Base-by-base conservation (phyloP, 2,113 vertebrate genomes). In the Petrocephalus microphthalmus region DNA sequence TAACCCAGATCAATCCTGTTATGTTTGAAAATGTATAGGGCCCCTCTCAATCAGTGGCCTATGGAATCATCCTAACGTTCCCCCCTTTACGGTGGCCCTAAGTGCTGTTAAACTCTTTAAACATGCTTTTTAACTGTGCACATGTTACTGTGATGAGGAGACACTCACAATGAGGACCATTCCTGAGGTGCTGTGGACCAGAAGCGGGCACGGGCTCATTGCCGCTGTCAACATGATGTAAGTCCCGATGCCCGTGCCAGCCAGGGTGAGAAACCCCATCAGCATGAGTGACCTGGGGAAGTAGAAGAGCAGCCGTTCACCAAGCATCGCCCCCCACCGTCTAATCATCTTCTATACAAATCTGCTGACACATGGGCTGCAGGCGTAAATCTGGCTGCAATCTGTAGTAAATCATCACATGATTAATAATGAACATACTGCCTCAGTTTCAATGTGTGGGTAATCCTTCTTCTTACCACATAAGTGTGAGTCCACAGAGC, bases 141-240 rank as follows among this genome's bases (percentile, higher is more conserved):
- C 11, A n/a, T 11, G 49, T 42, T 71, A 4, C 13, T 33, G 60
- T 90, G 47, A n/a, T 22, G 19, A 45, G 56, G 37, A 71, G 19
- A 91, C 87, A 15, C 96, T 94, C 93, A 97, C 96, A 81, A 96
- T 96, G 74, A 96, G 88, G 15, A 84, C 81, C 45, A 89, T 93
- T 83, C 96, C 96, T n/a, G 90, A 82, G 13, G 82, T 17, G 87
- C 89, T 91, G 49, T 95, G 87, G 53, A 95, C 92, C 74, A 96
- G 89, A 54, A 95, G 90, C 0, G 96, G 96, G 74, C 96, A 97
- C 0, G 96, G 96, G 91, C 96, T 96, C 13, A 95, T 87, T 47
- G 91, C 91, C 10, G 97, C 96, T 93, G 94, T 93, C 83, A 90
- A 89, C 95, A 97, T 95, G 88, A 96, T 96, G 90, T 96, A 97